phyloP scores from a whole-genome alignment of 1,140 invertebrate species.

The Caenorhabditis remanei region DNA sequence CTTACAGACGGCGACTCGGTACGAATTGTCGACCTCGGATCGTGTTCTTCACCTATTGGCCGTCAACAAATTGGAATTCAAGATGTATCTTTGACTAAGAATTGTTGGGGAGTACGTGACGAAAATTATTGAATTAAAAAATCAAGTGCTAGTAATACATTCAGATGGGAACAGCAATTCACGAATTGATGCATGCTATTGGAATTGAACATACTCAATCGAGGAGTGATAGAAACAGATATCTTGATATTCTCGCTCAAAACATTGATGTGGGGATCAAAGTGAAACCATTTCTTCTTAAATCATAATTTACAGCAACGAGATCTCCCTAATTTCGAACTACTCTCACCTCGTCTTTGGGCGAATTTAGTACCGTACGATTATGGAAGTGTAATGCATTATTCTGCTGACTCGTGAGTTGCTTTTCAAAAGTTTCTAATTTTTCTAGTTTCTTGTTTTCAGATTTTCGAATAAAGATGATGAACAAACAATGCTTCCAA shows the following conservation, averaged over 20 bases:
- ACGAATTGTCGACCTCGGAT: slow-evolving; percentile 37
- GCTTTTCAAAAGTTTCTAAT: not conserved
- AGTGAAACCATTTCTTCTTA: not conserved
- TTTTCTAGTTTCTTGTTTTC: not conserved
- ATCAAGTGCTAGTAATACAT: not conserved
- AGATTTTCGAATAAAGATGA: slow-evolving; percentile 47
- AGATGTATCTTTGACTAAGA: slow-evolving; percentile 33
- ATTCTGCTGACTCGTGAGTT: slow-evolving; percentile 40
- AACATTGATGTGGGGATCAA: slow-evolving; percentile 16
- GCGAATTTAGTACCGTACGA: slow-evolving; percentile 33
- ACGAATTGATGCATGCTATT: slow-evolving; percentile 79
- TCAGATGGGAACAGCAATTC: slow-evolving; percentile 62
- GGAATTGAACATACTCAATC: slow-evolving; percentile 74
- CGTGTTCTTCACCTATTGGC: slow-evolving; percentile 32
- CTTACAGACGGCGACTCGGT: slow-evolving; percentile 40
- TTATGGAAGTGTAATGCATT: slow-evolving; percentile 56
- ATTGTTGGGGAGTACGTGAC: slow-evolving; percentile 20
- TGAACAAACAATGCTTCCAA: slow-evolving; percentile 54
- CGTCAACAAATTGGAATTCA: slow-evolving; percentile 47
- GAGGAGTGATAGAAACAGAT: slow-evolving; percentile 67
- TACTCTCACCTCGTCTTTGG: slow-evolving; percentile 26
- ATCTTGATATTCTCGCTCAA: slow-evolving; percentile 44
- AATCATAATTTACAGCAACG: not conserved
- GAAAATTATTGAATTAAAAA: not conserved
- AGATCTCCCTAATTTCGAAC: slow-evolving; percentile 36